A percentile compares a stretch with the other conserved stretches of the same genome.
These are phyloP conservation scores for Didymodactylos carnosus DNA, from an alignment of 2,888 invertebrate genomes.

Conservation along the genomic window DNA sequence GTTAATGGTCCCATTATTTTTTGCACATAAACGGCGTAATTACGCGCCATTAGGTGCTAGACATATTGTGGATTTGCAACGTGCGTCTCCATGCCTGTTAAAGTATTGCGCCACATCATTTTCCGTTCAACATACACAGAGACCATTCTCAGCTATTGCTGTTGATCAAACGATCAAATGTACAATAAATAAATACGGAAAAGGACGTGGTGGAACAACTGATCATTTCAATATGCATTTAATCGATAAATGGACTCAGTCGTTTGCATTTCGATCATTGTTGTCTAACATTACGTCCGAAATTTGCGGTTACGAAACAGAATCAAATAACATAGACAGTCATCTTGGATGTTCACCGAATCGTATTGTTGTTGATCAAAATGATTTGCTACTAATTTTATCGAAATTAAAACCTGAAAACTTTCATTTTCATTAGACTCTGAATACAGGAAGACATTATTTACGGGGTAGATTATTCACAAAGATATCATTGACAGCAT, in stretches of 20 bases:
- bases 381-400: not conserved
- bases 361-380: not conserved
- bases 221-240: not conserved
- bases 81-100: not conserved
- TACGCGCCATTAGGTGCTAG: not conserved
- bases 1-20: not conserved
- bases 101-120: not conserved
- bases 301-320: not conserved
- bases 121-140: not conserved
- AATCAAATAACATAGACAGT: not conserved
- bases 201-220: not conserved
- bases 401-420: not conserved
- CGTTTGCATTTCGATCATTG: not conserved
- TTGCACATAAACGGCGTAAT: not conserved
- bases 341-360: not conserved
- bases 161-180: not conserved
- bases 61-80: not conserved
- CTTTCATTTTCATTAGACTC: no score
- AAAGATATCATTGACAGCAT: no score
- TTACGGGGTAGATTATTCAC: no score
- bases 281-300: not conserved
- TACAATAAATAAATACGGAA: not conserved
- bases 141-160: not conserved
- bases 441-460: no score
- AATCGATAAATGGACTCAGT: not conserved